phyloP scores from a whole-genome alignment of 2,113 vertebrate genomes.

The Pteropus alecto region DNA sequence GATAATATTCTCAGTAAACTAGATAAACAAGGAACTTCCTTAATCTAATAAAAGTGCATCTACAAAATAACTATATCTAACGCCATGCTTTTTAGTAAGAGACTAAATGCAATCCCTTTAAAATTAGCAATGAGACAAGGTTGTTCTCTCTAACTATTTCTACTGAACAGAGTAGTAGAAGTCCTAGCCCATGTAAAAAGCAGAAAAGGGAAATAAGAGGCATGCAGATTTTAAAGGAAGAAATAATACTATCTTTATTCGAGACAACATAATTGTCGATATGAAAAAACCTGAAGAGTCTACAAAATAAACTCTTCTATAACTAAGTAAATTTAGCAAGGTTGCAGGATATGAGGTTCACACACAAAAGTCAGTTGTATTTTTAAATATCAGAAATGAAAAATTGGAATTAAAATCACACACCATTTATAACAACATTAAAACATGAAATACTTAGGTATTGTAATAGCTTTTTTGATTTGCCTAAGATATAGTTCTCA shows the following conservation, averaged over 20 bases:
- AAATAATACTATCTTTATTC: neutral
- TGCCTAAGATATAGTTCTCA: neutral
- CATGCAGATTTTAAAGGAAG: neutral
- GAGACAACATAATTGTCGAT: neutral
- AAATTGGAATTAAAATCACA: neutral
- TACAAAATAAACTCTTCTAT: neutral
- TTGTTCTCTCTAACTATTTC: neutral
- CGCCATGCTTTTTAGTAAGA: neutral
- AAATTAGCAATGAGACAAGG: neutral
- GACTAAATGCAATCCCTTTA: neutral
- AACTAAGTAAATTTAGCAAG: neutral
- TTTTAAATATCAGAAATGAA: neutral
- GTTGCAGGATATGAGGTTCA: neutral
- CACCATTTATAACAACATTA: neutral
- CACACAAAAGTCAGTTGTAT: neutral
- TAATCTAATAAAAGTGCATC: neutral
- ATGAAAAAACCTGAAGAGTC: neutral
- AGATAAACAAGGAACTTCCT: neutral
- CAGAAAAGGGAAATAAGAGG: neutral
- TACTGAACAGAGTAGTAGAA: neutral
- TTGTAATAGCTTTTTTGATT: neutral
- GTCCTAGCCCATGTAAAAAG: neutral
- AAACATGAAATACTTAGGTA: neutral
- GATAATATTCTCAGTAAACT: neutral
- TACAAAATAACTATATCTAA: neutral